Conservation (phyloP, 2,888 invertebrate species). For the Hyposoter didymator region DNA sequence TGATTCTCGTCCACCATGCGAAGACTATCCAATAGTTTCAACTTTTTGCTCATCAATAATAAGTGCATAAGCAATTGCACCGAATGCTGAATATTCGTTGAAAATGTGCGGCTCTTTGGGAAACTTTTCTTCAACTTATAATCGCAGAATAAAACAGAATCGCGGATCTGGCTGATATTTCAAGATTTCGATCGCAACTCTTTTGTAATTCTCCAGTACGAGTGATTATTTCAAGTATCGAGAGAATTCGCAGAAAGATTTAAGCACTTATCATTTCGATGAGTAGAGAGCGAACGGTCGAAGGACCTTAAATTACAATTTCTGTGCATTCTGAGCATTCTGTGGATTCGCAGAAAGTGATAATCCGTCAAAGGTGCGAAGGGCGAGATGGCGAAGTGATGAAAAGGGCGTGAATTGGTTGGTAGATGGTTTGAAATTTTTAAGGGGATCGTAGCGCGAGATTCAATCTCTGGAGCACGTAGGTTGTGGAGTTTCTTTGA, state of each 20-base stretch:
- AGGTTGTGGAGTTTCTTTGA: conserved; percentile 23
- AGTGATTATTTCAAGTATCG: neutral
- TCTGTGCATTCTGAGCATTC: neutral
- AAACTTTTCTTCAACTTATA: neutral
- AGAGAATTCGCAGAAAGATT: neutral
- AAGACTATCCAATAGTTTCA: too few species aligned
- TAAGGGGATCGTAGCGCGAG: conserved; percentile 5
- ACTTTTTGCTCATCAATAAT: too few species aligned
- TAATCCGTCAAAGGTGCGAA: neutral
- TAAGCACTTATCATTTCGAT: neutral
- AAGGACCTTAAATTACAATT: neutral
- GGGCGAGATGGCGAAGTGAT: neutral
- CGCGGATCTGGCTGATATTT: neutral
- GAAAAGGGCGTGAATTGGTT: neutral
- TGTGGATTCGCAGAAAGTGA: neutral
- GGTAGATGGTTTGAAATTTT: conserved; percentile 24
- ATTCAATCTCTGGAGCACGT: conserved; percentile 19
- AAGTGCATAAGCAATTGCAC: too few species aligned
- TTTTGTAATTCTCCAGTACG: neutral
- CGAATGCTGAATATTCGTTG: too few species aligned
- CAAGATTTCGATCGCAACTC: neutral
- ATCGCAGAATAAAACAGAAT: neutral
- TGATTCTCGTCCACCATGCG: too few species aligned
- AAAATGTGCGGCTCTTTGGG: too few species aligned
- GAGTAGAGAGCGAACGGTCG: neutral